A percentile compares a stretch with the other conserved stretches of the same genome.
phyloP scores from a whole-genome alignment of 2,888 invertebrate genomes.

The Acanthosepion pharaonis region DNA sequence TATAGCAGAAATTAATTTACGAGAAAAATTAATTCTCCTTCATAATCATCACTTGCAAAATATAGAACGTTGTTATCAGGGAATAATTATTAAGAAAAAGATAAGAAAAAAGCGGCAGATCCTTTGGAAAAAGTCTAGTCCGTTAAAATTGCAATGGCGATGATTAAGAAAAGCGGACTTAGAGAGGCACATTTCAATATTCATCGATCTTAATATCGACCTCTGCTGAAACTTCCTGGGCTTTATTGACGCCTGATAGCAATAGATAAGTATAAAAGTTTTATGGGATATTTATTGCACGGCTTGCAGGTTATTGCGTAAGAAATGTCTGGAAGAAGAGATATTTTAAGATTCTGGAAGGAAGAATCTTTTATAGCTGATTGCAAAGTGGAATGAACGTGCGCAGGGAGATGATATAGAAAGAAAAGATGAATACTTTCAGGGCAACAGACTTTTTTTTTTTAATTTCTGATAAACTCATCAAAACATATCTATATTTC shows the following conservation, averaged over 20 bases:
- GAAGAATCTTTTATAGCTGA: not conserved
- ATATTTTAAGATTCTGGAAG: not conserved
- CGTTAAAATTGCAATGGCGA: not conserved
- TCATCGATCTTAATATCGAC: not conserved
- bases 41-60: too few relatives aligned
- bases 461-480: too few relatives aligned
- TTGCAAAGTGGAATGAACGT: not conserved
- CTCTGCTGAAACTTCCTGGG: not conserved
- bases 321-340: not conserved
- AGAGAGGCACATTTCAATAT: not conserved
- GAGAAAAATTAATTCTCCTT: too few relatives aligned
- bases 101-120: too few relatives aligned
- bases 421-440: too few relatives aligned
- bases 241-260: not conserved
- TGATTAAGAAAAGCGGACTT: not conserved
- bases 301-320: not conserved
- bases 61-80: too few relatives aligned
- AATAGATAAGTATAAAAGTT: slow-evolving; percentile 1
- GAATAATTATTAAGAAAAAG: too few relatives aligned
- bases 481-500: too few relatives aligned
- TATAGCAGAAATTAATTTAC: too few relatives aligned
- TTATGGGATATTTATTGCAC: not conserved
- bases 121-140: not conserved
- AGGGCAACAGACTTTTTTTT: too few relatives aligned
- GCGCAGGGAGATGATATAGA: too few relatives aligned